Evolutionary conservation across 1,140 invertebrate species (phyloP).

Genomic region (Nymphalis io): DNA sequence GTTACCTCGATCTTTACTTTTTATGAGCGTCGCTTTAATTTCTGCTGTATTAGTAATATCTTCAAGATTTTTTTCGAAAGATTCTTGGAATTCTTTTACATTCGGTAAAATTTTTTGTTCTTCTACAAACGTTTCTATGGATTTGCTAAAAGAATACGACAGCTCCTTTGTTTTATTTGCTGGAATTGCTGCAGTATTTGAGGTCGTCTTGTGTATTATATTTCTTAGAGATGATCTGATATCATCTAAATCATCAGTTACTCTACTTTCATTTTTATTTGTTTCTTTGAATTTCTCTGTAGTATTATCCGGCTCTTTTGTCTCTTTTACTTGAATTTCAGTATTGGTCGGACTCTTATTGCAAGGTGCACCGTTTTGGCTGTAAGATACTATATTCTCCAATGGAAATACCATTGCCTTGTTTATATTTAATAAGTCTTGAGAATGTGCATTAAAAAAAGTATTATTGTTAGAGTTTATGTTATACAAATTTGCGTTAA

Average conservation of each 20-base stretch:
- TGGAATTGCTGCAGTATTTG: no score
- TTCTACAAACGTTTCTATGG: not conserved
- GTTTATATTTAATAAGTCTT: not conserved
- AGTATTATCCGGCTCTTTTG: not conserved
- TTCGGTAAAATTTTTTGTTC: not conserved
- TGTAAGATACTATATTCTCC: not conserved
- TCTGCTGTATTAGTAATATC: not conserved
- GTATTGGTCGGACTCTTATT: not conserved
- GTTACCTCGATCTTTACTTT: not conserved
- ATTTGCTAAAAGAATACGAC: not conserved
- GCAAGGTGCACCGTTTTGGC: not conserved
- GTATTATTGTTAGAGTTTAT: not conserved
- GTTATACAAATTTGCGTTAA: no score
- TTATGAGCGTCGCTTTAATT: not conserved
- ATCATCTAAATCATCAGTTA: no score
- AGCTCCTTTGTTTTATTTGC: no score
- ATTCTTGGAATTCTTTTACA: not conserved
- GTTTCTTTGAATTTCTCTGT: not conserved
- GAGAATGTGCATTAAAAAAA: not conserved
- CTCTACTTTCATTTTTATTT: not conserved
- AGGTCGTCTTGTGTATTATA: no score
- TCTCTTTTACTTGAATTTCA: not conserved
- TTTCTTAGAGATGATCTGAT: no score
- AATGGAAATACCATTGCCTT: not conserved
- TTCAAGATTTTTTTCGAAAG: not conserved